These are phyloP conservation scores for Tamias sibiricus DNA, from an alignment of 2,113 vertebrate species.

Conservation along the genomic window DNA sequence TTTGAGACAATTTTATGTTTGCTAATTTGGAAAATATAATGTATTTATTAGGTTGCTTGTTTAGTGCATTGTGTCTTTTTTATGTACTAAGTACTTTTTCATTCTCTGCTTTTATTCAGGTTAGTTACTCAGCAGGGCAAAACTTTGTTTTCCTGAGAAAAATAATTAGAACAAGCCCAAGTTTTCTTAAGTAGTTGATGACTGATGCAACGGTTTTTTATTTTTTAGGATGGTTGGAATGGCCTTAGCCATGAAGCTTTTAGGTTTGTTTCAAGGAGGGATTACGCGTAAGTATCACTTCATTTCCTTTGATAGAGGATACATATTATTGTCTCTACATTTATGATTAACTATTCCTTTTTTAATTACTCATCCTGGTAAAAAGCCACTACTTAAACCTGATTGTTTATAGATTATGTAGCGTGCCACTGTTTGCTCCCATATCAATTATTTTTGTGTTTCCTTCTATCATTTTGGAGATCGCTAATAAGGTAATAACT, in stretches of 20 bases:
- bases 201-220: not conserved
- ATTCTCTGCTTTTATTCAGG: not conserved
- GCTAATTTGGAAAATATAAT: too few species aligned
- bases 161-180: not conserved
- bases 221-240: conserved; percentile 91
- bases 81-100: not conserved
- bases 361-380: not conserved
- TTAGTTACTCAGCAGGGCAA: not conserved
- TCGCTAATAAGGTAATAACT: not conserved
- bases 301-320: not conserved
- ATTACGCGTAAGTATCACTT: conserved; percentile 93
- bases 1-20: not conserved
- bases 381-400: not conserved
- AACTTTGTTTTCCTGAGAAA: not conserved
- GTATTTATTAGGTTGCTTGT: not conserved
- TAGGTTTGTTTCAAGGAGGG: conserved; percentile 89
- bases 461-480: not conserved
- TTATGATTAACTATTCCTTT: not conserved
- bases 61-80: not conserved
- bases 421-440: not conserved
- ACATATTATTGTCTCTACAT: not conserved
- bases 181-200: not conserved
- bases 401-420: not conserved
- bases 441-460: not conserved
- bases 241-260: conserved; percentile 90